Conservation (phyloP, 2,113 vertebrate genomes). For the Erythrocercus mccallii region DNA sequence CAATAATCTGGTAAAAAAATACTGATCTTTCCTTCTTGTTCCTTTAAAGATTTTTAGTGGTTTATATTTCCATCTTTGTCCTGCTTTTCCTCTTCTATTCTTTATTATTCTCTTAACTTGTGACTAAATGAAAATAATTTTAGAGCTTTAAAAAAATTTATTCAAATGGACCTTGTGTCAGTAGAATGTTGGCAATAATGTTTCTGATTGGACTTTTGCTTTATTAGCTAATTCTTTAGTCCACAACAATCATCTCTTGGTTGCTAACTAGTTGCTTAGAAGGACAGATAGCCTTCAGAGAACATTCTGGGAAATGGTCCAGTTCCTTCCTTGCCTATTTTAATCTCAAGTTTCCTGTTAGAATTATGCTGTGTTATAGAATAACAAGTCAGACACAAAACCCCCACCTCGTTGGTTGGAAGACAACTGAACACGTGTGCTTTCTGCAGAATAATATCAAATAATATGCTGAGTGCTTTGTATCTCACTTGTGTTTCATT, state of each 20-base stretch:
- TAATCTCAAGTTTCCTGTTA: conserved; percentile 56
- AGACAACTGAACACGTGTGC: background rate
- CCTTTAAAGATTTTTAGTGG: conserved; percentile 16
- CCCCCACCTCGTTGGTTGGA: background rate
- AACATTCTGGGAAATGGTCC: conserved; percentile 49
- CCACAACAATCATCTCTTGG: conserved; percentile 4
- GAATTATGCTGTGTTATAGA: conserved; percentile 8
- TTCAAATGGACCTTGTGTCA: background rate
- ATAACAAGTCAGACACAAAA: background rate
- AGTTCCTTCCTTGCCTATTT: conserved; percentile 22
- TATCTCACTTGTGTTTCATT: conserved; percentile 15
- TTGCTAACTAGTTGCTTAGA: conserved; percentile 37
- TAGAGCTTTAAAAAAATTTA: background rate
- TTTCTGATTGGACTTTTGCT: conserved; percentile 43
- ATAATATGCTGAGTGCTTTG: background rate
- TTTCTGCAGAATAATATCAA: background rate
- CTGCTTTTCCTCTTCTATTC: background rate
- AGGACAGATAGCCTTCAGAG: conserved; percentile 20
- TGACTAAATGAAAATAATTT: conserved; percentile 1
- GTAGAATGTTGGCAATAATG: background rate
- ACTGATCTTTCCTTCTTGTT: background rate
- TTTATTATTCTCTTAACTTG: background rate
- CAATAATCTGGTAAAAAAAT: background rate
- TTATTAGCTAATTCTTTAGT: conserved; percentile 53
- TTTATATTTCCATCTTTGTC: conserved; percentile 2